phyloP scores from a whole-genome alignment of 2,113 vertebrate species.

The Zosterops lateralis region DNA sequence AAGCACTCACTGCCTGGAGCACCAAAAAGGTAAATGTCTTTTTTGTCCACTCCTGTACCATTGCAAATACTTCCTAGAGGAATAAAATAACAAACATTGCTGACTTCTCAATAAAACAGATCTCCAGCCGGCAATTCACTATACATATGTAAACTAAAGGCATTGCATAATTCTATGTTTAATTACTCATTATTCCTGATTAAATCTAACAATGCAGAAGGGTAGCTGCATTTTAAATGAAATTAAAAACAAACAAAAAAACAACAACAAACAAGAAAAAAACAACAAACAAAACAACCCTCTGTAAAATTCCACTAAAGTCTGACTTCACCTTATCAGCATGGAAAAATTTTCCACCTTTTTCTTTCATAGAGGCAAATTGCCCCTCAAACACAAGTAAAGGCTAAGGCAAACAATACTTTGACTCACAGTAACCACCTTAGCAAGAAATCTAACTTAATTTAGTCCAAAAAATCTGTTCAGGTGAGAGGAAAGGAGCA shows the following conservation, averaged over 20 bases:
- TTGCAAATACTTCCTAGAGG: background rate
- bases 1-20: background rate
- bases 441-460: background rate
- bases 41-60: background rate
- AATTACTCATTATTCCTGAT: conserved; percentile 4
- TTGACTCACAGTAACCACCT: background rate
- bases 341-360: background rate
- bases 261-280: too few species aligned
- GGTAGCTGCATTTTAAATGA: background rate
- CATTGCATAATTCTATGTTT: background rate
- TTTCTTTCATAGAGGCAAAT: background rate
- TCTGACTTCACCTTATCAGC: background rate
- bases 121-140: background rate
- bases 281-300: background rate
- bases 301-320: background rate
- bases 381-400: background rate
- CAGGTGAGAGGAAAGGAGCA: background rate
- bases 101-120: background rate
- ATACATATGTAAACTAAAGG: background rate
- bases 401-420: background rate
- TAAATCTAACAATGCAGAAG: background rate
- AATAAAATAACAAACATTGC: background rate
- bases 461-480: background rate
- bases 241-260: background rate
- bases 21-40: background rate